A percentile compares a stretch with the other conserved stretches of the same genome.
Evolutionary conservation across 2,888 invertebrate genomes (phyloP).

Genomic region (Spilarctia lutea): DNA sequence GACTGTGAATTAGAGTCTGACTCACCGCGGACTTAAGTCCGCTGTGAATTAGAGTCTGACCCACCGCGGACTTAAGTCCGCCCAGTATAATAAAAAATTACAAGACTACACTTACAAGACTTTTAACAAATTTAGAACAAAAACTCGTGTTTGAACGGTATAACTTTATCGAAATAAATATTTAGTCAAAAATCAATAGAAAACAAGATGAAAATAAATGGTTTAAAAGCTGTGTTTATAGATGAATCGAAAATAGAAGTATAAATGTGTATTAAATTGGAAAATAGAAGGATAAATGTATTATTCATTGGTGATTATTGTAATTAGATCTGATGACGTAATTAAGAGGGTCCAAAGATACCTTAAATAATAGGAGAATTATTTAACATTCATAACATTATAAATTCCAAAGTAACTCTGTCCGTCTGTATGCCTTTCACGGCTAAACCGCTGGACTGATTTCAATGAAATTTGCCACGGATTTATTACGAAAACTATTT

Average conservation of each 20-base stretch:
- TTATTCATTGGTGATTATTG: background rate
- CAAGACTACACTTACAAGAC: background rate
- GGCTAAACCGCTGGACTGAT: no score
- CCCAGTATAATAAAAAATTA: background rate
- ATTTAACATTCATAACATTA: background rate
- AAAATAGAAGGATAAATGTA: background rate
- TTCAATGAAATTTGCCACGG: no score
- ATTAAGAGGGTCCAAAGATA: slow-evolving; percentile 23
- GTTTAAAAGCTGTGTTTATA: background rate
- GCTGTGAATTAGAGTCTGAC: background rate
- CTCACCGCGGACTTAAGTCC: background rate
- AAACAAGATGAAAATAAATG: background rate
- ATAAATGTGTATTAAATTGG: background rate
- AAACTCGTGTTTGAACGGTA: background rate
- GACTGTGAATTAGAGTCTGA: background rate
- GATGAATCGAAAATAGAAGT: background rate
- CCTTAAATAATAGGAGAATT: slow-evolving; percentile 5
- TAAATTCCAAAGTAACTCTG: no score
- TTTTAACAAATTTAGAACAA: background rate
- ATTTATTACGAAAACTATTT: no score
- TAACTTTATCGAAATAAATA: background rate
- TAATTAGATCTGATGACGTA: slow-evolving; percentile 23
- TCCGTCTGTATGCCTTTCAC: no score
- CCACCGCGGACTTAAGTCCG: background rate
- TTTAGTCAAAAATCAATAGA: background rate